Evolutionary conservation across 2,888 invertebrate species (phyloP).

Genomic region (Hypena proboscidalis): DNA sequence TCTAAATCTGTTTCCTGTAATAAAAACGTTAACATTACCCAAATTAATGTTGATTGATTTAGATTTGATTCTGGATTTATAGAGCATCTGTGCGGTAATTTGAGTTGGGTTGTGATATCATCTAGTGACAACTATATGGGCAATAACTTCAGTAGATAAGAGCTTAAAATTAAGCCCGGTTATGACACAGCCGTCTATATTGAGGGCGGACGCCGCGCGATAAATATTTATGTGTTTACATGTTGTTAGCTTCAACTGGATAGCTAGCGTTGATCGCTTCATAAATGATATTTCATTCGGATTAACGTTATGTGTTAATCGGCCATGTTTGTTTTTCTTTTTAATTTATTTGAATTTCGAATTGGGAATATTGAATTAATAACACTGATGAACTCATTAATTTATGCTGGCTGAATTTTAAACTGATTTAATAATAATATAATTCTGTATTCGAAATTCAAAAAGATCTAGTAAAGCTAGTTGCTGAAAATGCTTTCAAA

Average conservation of each 20-base stretch:
- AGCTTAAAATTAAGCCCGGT: constrained; percentile 42
- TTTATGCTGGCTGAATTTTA: no score
- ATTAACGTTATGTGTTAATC: constrained; percentile 30
- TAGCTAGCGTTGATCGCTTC: constrained; percentile 36
- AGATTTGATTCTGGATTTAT: constrained; percentile 13
- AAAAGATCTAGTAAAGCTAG: no score
- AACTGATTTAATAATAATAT: no score
- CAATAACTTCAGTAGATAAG: constrained; percentile 42
- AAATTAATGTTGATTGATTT: constrained; percentile 14
- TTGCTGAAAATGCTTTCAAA: not conserved
- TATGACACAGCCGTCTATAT: constrained; percentile 36
- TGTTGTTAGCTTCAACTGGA: constrained; percentile 32
- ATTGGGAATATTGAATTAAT: not conserved
- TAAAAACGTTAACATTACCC: constrained; percentile 7
- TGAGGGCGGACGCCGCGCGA: constrained; percentile 36
- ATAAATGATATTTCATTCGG: constrained; percentile 39
- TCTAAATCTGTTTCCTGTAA: constrained; percentile 10
- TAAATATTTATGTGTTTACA: constrained; percentile 48
- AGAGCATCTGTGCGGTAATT: constrained; percentile 20
- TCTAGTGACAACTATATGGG: constrained; percentile 18
- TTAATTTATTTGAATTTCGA: constrained; percentile 11
- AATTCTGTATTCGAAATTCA: no score
- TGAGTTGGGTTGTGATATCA: constrained; percentile 17
- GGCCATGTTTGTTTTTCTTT: constrained; percentile 28
- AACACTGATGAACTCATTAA: not conserved